Evolutionary conservation across 2,113 vertebrate genomes (phyloP).

Genomic region (Aldabrachelys gigantea): DNA sequence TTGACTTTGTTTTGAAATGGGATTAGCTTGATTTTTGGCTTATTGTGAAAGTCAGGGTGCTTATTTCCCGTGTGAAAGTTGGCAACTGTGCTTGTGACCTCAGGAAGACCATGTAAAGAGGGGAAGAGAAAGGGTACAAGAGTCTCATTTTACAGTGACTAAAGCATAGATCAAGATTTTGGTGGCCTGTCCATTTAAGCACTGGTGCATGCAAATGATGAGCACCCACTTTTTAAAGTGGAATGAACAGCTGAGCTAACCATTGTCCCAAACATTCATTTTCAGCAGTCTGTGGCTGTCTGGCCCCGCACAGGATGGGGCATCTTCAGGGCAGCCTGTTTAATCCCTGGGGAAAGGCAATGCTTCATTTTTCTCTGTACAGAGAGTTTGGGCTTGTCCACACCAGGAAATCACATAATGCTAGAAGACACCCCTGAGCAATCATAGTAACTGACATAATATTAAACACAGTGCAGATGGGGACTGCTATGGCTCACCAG

Average conservation of each 20-base stretch:
- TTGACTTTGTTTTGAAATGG: too few relatives aligned
- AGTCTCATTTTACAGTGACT: rapidly evolving
- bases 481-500: not conserved
- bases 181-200: not conserved
- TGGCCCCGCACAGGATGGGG: not conserved
- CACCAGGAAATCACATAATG: not conserved
- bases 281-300: rapidly evolving
- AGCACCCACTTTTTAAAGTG: not conserved
- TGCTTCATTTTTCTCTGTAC: not conserved
- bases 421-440: not conserved
- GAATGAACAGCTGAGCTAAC: not conserved
- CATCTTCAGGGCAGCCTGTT: rapidly evolving
- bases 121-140: not conserved
- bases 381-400: not conserved
- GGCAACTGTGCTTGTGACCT: not conserved
- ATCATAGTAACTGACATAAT: not conserved
- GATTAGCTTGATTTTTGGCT: too few relatives aligned
- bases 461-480: not conserved
- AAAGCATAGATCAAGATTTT: rapidly evolving
- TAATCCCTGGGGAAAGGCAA: not conserved
- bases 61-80: too few relatives aligned
- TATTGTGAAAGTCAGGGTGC: too few relatives aligned
- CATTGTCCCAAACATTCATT: not conserved
- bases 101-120: not conserved
- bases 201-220: not conserved